Base-by-base conservation (phyloP, 2,113 vertebrate species). In the Spermophilus dauricus region DNA sequence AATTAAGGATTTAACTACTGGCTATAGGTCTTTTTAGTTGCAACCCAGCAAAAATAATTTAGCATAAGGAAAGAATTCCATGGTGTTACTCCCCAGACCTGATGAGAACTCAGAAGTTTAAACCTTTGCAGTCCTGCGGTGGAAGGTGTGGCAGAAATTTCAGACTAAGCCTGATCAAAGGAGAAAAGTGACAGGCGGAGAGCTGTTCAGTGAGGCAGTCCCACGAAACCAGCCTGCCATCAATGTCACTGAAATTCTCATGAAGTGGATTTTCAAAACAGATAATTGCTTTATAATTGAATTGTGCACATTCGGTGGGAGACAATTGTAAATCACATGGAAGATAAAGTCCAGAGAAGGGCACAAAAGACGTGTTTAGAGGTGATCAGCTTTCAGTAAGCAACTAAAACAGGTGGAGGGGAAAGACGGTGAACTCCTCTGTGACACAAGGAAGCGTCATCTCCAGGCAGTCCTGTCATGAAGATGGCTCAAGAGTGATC, bases 31-130 rank as follows among this genome's bases (percentile, higher is more conserved):
- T 86, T 20, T 78, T 72, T 91, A 86, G 37, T 76, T 77, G 4
- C 75, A 94, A 96, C n/a, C 69, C 89, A 94, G 61, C 65, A 77
- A 87, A 96, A 96, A 95, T 72, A 42, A 63, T 90, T 37, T 61
- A 77, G 37, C 30, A 88, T 61, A 87, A 86, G 75, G 56, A 95
- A 90, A 37, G 34, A 95, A 78, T 61, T 39, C 9, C 42, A 72
- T 53, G 48, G 26, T 48, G 81, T 80, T 83, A 85, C 16, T 90
- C 26, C 37, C 17, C 8, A 34, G 7, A 12, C 65, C 42, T 70
- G 89, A 16, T 11, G 76, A 45, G 80, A 85, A 85, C 34, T 90
- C 91, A 81, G 53, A 93, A 63, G 13, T 67, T 91, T 20, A 92
- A 92, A 84, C 32, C 20, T 73, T 63, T 72, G 45, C 28, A 28